Conservation (phyloP, 2,797 vertebrate genomes). For the Rhabdomys pumilio region DNA sequence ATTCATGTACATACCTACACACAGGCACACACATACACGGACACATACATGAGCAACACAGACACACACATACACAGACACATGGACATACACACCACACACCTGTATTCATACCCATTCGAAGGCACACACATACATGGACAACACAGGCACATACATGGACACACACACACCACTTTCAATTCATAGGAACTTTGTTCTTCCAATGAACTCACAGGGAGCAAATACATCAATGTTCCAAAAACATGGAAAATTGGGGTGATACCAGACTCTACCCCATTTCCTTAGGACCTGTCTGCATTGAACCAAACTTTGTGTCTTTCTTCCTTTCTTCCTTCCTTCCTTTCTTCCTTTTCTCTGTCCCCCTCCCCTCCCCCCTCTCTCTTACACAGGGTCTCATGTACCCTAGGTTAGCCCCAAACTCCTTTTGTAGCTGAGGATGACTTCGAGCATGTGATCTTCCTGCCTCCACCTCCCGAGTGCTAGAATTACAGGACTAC, state of each 20-base stretch:
- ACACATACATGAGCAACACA: neutral
- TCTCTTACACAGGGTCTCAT: neutral
- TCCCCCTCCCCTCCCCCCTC: rapidly evolving
- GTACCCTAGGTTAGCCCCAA: neutral
- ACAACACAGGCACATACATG: neutral
- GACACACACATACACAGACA: neutral
- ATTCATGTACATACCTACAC: no score
- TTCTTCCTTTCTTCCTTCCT: neutral
- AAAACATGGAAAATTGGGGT: neutral
- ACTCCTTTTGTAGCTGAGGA: neutral
- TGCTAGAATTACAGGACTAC: neutral
- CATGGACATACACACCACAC: neutral
- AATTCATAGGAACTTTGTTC: neutral
- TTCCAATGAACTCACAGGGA: neutral
- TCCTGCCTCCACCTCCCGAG: neutral
- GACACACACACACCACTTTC: neutral
- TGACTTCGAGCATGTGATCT: neutral
- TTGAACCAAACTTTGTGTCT: neutral
- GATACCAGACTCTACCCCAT: neutral
- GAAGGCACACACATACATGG: neutral
- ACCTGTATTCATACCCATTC: no score
- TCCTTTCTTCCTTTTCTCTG: no score
- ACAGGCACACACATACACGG: neutral
- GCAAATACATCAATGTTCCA: neutral
- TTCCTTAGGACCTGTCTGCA: neutral